phyloP scores from a whole-genome alignment of 2,888 invertebrate genomes.

The Ochropleura plecta region DNA sequence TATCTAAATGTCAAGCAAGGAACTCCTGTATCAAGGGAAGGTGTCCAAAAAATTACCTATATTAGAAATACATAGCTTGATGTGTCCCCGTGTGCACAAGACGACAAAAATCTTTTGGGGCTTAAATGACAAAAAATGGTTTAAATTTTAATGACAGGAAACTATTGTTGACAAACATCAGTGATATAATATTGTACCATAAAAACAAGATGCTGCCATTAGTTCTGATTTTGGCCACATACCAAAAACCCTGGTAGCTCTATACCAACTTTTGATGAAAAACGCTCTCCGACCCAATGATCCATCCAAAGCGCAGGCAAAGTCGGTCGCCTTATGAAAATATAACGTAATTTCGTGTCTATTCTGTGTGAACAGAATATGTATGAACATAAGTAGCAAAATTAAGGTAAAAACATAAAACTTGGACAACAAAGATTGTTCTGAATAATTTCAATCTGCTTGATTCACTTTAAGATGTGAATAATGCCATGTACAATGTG shows the following conservation, averaged over 20 bases:
- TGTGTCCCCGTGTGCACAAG: too few species aligned
- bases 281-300: background rate
- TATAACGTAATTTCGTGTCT: background rate
- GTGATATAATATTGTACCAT: background rate
- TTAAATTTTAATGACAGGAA: too few species aligned
- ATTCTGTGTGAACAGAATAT: background rate
- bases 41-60: too few species aligned
- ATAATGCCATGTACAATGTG: background rate
- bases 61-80: too few species aligned
- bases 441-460: background rate
- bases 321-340: background rate
- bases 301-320: background rate
- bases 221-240: background rate
- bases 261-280: background rate
- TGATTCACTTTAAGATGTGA: constrained; percentile 4
- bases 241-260: background rate
- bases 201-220: background rate
- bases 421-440: background rate
- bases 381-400: background rate
- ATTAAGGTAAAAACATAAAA: background rate
- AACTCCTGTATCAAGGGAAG: too few species aligned
- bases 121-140: too few species aligned
- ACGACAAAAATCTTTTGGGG: background rate
- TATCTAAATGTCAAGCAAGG: too few species aligned
- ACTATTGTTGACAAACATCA: background rate